These are phyloP conservation scores for Julus scandinavius DNA, from an alignment of 2,888 invertebrate genomes.

Conservation along the genomic window DNA sequence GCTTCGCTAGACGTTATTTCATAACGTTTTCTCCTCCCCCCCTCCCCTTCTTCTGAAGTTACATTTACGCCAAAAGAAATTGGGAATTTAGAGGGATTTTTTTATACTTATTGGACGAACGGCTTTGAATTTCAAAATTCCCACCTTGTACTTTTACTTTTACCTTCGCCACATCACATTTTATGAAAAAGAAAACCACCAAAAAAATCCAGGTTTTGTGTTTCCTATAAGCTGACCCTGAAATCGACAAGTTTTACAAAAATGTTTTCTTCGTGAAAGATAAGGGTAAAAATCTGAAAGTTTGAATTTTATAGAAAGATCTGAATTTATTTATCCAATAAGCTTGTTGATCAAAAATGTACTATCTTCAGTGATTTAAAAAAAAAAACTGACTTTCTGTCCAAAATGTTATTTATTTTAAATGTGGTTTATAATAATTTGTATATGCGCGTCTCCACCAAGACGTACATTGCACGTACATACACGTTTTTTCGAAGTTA, in stretches of 20 bases:
- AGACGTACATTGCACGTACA: too few species aligned
- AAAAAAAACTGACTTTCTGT: too few species aligned
- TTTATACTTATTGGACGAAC: not conserved
- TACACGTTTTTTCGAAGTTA: too few species aligned
- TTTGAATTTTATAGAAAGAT: too few species aligned
- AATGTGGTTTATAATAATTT: too few species aligned
- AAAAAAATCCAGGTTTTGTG: not conserved
- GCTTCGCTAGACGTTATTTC: constrained; percentile 2
- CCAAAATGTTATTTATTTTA: too few species aligned
- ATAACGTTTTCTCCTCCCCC: not conserved
- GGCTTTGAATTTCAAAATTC: not conserved
- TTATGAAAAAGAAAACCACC: too few species aligned
- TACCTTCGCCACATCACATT: not conserved
- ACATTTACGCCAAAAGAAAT: not conserved
- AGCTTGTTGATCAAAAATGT: too few species aligned
- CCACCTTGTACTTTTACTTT: not conserved
- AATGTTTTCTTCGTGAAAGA: not conserved
- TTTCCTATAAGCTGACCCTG: not conserved
- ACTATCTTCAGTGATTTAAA: too few species aligned
- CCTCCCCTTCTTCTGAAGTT: too few species aligned
- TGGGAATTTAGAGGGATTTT: constrained; percentile 7
- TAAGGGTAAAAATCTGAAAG: not conserved
- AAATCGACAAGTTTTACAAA: not conserved
- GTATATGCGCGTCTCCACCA: too few species aligned
- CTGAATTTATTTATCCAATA: too few species aligned